A percentile compares a stretch with the other conserved stretches of the same genome.
These are phyloP conservation scores for Ovis canadensis DNA, from an alignment of 2,113 vertebrate genomes.

Conservation along the genomic window DNA sequence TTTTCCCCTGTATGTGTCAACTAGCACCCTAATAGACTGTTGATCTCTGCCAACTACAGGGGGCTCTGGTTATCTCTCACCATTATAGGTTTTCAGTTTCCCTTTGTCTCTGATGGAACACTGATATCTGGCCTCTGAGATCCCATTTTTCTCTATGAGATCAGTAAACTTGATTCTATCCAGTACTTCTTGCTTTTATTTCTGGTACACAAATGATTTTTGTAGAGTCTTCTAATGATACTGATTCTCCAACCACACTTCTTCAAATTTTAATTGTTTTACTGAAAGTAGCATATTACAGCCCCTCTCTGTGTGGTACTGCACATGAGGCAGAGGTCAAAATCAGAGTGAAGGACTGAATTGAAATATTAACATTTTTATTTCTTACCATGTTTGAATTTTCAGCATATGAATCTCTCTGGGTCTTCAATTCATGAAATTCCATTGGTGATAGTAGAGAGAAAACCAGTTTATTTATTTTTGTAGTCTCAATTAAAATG, in stretches of 20 bases:
- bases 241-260: not conserved
- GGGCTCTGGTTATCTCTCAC: accelerated
- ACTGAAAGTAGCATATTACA: not conserved
- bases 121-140: not conserved
- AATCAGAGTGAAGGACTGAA: not conserved
- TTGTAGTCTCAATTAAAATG: not conserved
- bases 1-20: not conserved
- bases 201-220: not conserved
- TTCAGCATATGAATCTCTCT: not conserved
- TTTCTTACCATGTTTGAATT: not conserved
- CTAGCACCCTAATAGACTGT: not conserved
- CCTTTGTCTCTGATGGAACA: not conserved
- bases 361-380: conserved; percentile 19
- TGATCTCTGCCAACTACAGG: not conserved
- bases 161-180: not conserved
- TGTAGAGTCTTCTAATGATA: not conserved
- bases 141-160: not conserved
- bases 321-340: not conserved
- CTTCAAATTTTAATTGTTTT: not conserved
- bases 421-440: not conserved
- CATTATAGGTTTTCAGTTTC: not conserved
- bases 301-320: not conserved
- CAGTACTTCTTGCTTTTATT: not conserved
- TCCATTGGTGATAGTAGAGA: not conserved
- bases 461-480: not conserved